Evolutionary conservation across 1,140 invertebrate genomes (phyloP), one percentile per base, ranked within the genome.

Genomic region (Pseudomyrmex cubaensis): DNA sequence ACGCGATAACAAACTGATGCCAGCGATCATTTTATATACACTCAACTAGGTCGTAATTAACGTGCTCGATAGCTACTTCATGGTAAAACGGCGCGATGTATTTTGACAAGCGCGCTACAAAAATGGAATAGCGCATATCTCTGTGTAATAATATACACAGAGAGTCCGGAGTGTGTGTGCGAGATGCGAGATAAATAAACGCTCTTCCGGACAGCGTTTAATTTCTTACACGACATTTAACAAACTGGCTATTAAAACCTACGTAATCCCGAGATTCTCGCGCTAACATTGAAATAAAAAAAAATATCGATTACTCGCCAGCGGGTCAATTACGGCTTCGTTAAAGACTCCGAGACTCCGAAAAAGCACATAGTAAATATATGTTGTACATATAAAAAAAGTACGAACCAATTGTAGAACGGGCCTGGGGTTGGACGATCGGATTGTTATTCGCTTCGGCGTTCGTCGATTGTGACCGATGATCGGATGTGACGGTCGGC

Each of bases 361-460:
- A 1, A 4, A 25, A 70, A 57, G 15, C 54, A 7, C 35, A 12
- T 7, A 22, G 25, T 7, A 56, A 25, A 59, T 22, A 70, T 50
- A 15, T 78, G 5, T 25, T 25, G 3, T 35, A 35, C 0, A 35
- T 35, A 35, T 35, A 35, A 7, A 35, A 35, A 12, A 48, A 22
- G 10, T 83, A 93, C 92, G 82, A 75, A 93, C 92, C 91, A 87
- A 91, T 92, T 72, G 90, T 93, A 20, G 91, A 93, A 17, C 92
- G 90, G 2, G 91, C 69, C 84, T 92, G 92, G 0, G 90, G 76
- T 56, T 92, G 91, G 67, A 91, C 84, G 67, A 92, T 80, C 25
- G 92, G 92, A 75, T 93, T 93, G 83, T 93, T 93, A 87, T 92
- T 93, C 44, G 92, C 80, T 85, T 93, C 92, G 73, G 87, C 85